Percentiles rank a stretch among this genome's conserved stretches.
These are phyloP conservation scores for Pitangus sulphuratus DNA, from an alignment of 2,797 vertebrate species.

Conservation along the genomic window DNA sequence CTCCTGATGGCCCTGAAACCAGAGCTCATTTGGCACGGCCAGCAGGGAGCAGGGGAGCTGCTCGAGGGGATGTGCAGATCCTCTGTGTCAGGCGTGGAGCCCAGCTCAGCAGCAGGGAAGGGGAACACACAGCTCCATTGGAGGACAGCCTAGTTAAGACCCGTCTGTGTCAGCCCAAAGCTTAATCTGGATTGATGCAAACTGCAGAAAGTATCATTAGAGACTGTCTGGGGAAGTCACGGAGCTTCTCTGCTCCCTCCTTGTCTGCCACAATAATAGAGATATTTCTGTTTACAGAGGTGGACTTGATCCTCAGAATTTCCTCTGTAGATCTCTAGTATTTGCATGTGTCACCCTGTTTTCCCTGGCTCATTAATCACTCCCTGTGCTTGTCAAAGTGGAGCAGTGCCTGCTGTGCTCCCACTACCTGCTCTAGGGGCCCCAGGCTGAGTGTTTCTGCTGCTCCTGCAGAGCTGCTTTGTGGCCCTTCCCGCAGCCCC, in stretches of 20 bases:
- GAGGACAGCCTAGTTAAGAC: conserved; percentile 61
- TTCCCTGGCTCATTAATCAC: conserved; percentile 69
- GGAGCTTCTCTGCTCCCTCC: conserved; percentile 47
- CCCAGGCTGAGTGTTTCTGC: background rate
- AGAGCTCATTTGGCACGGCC: conserved; percentile 57
- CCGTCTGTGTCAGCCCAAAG: conserved; percentile 60
- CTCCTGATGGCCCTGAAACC: conserved; percentile 2
- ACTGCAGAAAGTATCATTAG: conserved; percentile 70
- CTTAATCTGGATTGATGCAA: conserved; percentile 72
- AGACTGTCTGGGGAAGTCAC: conserved; percentile 56
- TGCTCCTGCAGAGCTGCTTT: background rate
- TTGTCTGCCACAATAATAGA: conserved; percentile 59
- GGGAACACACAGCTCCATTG: conserved; percentile 31
- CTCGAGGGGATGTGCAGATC: conserved; percentile 39
- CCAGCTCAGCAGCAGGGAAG: conserved; percentile 18
- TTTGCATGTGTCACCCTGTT: conserved; percentile 67
- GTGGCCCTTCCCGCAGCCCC: background rate
- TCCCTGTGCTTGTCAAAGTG: conserved; percentile 55
- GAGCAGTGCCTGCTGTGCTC: conserved; percentile 48
- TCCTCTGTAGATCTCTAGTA: conserved; percentile 58
- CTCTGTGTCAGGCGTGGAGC: conserved; percentile 18
- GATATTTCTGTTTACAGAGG: conserved; percentile 69
- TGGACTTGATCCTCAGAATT: conserved; percentile 65
- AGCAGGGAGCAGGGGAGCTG: conserved; percentile 26
- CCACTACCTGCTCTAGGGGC: conserved; percentile 14